Evolutionary conservation across 2,888 invertebrate species (phyloP), one percentile per base, ranked within the genome.

Genomic region (Noctua janthina): DNA sequence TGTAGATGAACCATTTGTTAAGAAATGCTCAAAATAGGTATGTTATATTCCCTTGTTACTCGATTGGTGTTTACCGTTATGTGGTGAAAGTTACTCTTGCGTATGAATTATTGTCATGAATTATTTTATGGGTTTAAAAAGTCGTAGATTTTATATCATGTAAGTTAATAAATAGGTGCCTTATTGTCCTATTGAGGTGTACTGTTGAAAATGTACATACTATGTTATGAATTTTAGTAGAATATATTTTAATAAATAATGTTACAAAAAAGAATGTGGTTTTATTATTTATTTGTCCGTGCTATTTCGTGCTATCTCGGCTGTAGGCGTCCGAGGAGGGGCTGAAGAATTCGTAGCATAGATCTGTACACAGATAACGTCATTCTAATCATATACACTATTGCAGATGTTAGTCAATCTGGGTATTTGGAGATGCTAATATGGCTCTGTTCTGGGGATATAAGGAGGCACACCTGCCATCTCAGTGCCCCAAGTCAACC

Each of bases 191-290:
- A 93, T 93, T 92, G 92, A 94, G 95, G 95, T 96, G 96, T 96
- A 95, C 94, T 96, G 96, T 96, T 95, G 92, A 94, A 92, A 94
- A 92, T 96, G 96, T 96, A 96, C 94, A 96, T 96, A 96, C 93
- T 94, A 95, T 95, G 96, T 96, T 96, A 96, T 95, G 94, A 96
- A 92, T 94, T 94, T 94, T 94, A 91, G 93, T 95, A 95, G 94
- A 94, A 92, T 95, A 95, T 96, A 95, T 96, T 95, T 95, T 94
- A 95, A 94, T 96, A 96, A 96, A 96, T 94, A 94, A 94, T 94
- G 96, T 96, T 95, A 96, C 94, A 92, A 87, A 92, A 91, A 56
- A 83, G 29, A 86, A 76, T 87, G 88, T 92, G 91, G 46, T 86
- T 90, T 91, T 91, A 84, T 91, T 89, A 82, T 86, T 87, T 78